These are phyloP conservation scores for Stictocephala bisonia DNA, from an alignment of 2,888 invertebrate species.

Conservation along the genomic window DNA sequence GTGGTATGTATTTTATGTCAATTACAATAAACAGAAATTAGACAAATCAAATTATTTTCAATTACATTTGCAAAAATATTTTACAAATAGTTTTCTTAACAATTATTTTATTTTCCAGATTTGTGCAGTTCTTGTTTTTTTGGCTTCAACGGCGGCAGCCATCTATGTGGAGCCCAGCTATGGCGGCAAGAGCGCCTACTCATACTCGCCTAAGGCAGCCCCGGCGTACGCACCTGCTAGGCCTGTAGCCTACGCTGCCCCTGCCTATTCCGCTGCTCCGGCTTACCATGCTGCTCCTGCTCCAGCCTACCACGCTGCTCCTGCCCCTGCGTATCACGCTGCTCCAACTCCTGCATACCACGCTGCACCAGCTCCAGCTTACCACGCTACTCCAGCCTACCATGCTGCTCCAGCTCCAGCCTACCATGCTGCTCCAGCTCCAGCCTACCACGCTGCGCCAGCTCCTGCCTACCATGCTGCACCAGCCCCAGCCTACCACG, in stretches of 20 bases:
- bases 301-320: constrained; percentile 24
- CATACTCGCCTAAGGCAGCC: constrained; percentile 53
- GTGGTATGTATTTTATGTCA: too few species aligned
- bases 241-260: constrained; percentile 16
- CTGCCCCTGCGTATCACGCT: constrained; percentile 4
- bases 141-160: constrained; percentile 10
- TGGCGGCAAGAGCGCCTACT: constrained; percentile 53
- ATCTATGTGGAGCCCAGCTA: constrained; percentile 37
- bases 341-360: neutral
- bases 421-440: constrained; percentile 11
- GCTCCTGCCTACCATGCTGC: constrained; percentile 52
- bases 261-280: neutral
- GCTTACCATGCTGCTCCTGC: constrained; percentile 26
- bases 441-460: constrained; percentile 47
- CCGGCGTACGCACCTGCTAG: constrained; percentile 52
- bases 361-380: constrained; percentile 3
- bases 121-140: neutral
- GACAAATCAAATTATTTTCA: too few species aligned
- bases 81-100: too few species aligned
- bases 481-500: constrained; percentile 54
- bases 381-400: constrained; percentile 38
- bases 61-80: too few species aligned
- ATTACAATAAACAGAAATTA: too few species aligned
- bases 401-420: constrained; percentile 49
- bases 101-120: neutral